A percentile compares a stretch with the other conserved stretches of the same genome.
Evolutionary conservation across 1,140 invertebrate genomes (phyloP).

Genomic region (Lepidurus couesii): DNA sequence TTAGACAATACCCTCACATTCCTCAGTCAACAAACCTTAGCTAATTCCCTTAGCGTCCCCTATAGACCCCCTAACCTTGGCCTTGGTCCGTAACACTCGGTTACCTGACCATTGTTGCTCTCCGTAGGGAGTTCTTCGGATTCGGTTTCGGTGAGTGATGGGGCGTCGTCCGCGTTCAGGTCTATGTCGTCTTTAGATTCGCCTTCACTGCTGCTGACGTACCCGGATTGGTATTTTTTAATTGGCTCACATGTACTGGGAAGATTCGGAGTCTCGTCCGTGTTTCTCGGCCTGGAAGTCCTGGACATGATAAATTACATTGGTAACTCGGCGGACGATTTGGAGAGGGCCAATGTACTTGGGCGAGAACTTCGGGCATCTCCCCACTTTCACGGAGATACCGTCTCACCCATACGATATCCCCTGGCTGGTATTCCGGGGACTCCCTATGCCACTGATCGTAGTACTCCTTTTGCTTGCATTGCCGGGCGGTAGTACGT

Average conservation of each 20-base stretch:
- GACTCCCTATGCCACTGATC: background rate
- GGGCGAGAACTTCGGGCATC: slow-evolving; percentile 25
- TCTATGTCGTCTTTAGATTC: background rate
- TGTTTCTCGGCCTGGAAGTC: slow-evolving; percentile 15
- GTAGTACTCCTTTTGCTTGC: slow-evolving; percentile 20
- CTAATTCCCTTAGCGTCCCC: too few species aligned
- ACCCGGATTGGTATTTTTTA: slow-evolving; percentile 25
- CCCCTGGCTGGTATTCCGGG: slow-evolving; percentile 17
- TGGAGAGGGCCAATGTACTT: slow-evolving; percentile 31
- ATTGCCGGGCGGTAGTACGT: background rate
- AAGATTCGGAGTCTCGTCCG: slow-evolving; percentile 15
- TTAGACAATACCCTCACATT: too few species aligned
- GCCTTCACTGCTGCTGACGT: slow-evolving; percentile 23
- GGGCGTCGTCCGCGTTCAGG: background rate
- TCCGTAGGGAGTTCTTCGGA: background rate
- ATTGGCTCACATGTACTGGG: slow-evolving; percentile 24
- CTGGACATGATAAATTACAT: slow-evolving; percentile 26
- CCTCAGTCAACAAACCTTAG: too few species aligned
- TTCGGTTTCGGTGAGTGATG: background rate
- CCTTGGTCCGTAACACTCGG: background rate
- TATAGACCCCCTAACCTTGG: too few species aligned
- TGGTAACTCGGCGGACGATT: background rate
- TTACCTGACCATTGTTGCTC: background rate
- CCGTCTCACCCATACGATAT: slow-evolving; percentile 26
- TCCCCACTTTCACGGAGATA: background rate